Base-by-base conservation (phyloP, 1,140 invertebrate genomes). In the Hormaphis cornu region DNA sequence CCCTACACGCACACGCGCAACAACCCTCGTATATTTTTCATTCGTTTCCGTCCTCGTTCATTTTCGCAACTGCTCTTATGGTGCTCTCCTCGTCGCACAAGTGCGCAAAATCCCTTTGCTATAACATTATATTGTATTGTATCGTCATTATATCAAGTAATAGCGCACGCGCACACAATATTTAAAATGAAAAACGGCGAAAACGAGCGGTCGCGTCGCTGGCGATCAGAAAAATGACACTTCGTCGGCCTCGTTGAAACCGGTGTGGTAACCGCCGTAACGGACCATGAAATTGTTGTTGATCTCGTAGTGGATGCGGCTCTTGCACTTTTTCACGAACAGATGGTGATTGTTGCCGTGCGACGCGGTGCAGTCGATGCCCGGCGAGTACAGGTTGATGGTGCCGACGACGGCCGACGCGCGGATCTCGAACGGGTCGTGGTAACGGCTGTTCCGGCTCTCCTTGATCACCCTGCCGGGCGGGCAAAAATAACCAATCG, bases 241-340 rank as follows among this genome's bases (percentile, higher is more conserved):
- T 33, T 63, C 40, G 26, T 46, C n/a, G n/a, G 10, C 10, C 14
- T 63, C 58, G n/a, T 63, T 63, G 58, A 63, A 63, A 30, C 58
- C 58, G 40, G 58, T 63, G 10, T 63, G 58, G 10, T 63, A 63
- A 14, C 58, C 58, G 10, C 58, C 58, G 26, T 18, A 63, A 18
- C 58, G 58, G 1, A 63, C 58, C 58, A 63, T 46, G 16, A 63
- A 63, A n/a, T 63, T 63, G 26, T 63, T 63, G 26, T 1, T 5
- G 8, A 46, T 40, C 7, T 63, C 58, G 1, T 46, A 63, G n/a
- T 63, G 58, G 3, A 63, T 63, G 24, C 58, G 40, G n/a, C 58
- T 63, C 10, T 46, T 63, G 58, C 46, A 30, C 28, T 46, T 63
- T 1, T 30, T 42, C 6, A 63, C 58, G 18, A 63, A 63, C 5